Conservation (phyloP, 2,888 invertebrate species). For the Meloe dianella region DNA sequence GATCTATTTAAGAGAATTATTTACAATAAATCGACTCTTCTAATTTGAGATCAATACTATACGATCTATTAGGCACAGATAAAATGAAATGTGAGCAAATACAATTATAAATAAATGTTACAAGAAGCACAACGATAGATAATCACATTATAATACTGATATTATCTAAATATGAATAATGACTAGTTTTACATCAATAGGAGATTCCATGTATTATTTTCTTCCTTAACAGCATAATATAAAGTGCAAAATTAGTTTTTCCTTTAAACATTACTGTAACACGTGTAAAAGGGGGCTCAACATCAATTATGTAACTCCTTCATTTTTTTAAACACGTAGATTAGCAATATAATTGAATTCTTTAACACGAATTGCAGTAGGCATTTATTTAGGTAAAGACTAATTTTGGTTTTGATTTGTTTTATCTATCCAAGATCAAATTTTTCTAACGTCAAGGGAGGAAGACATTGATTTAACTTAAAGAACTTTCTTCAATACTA, state of each 20-base stretch:
- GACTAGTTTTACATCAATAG: constrained; percentile 18
- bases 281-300: constrained; percentile 33
- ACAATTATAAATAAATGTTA: constrained; percentile 23
- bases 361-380: constrained; percentile 28
- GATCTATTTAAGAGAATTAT: constrained; percentile 9
- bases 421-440: not conserved
- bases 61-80: constrained; percentile 32
- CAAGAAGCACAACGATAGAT: constrained; percentile 25
- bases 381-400: constrained; percentile 26
- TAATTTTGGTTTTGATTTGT: constrained; percentile 20
- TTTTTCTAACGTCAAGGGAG: not conserved
- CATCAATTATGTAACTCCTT: constrained; percentile 30
- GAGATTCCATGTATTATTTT: not conserved
- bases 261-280: constrained; percentile 23
- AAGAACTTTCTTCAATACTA: constrained; percentile 53
- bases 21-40: constrained; percentile 14
- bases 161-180: constrained; percentile 22
- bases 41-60: not conserved
- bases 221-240: not conserved
- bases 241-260: constrained; percentile 30
- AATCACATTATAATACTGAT: constrained; percentile 36
- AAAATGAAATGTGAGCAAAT: constrained; percentile 30
- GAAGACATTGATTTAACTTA: constrained; percentile 45
- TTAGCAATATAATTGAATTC: constrained; percentile 32
- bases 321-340: constrained; percentile 20